A percentile compares a stretch with the other conserved stretches of the same genome.
phyloP scores from a whole-genome alignment of 2,797 vertebrate genomes.

The Graptemys geographica region DNA sequence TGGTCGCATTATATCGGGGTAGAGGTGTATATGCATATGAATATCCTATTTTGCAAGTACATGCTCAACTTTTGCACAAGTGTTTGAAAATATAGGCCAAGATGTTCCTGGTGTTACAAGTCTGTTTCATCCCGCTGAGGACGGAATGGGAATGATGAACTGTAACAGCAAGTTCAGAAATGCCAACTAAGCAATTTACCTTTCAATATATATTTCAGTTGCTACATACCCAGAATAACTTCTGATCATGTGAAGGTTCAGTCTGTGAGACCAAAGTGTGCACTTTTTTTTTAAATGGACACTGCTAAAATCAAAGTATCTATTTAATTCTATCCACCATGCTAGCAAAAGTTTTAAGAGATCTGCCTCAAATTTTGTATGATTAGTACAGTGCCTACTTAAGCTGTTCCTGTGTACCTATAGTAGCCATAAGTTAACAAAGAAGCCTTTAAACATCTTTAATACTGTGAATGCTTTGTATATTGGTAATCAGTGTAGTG shows the following conservation, averaged over 20 bases:
- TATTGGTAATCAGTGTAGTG: neutral
- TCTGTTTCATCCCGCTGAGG: neutral
- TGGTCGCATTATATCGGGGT: no score
- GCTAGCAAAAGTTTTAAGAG: neutral
- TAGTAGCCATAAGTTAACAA: neutral
- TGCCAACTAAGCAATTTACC: neutral
- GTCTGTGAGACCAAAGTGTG: neutral
- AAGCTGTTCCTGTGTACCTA: neutral
- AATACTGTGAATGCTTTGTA: neutral
- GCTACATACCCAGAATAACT: neutral
- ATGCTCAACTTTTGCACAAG: rapidly evolving
- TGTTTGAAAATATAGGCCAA: rapidly evolving
- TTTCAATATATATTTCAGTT: neutral
- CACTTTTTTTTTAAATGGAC: neutral
- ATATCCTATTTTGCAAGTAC: neutral
- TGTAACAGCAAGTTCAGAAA: neutral
- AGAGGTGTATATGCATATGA: rapidly evolving
- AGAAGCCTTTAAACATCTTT: neutral
- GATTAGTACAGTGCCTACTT: neutral
- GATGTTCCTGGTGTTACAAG: neutral
- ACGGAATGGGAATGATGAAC: neutral
- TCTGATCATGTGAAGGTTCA: neutral
- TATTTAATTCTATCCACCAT: neutral
- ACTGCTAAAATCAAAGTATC: neutral
- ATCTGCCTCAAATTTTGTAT: neutral